Evolutionary conservation across 2,888 invertebrate genomes (phyloP), one percentile per base, ranked within the genome.

Genomic region (Caenorhabditis japonica): DNA sequence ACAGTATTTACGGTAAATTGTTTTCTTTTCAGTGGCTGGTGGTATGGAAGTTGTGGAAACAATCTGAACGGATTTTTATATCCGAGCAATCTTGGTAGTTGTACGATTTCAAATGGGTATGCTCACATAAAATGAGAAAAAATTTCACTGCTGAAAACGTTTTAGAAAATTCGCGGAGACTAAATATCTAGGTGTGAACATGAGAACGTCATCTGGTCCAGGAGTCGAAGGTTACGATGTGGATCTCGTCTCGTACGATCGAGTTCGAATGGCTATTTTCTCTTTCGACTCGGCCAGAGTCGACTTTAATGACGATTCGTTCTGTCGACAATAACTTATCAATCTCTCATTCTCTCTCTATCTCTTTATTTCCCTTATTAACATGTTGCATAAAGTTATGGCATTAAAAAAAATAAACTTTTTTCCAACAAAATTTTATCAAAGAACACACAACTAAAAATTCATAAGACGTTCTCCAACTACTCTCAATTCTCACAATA

Each of bases 11-110:
- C n/a, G n/a, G n/a, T n/a, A n/a, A n/a, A n/a, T n/a, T n/a, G n/a
- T n/a, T 2, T 41, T 1, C 12, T 15, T 66, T 73, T 53, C 39
- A 77, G 76, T 23, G 79, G 79, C 4, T 79, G 79, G 79, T 79
- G 79, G 79, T 79, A 76, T 34, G 79, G 79, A 41, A 66, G 59
- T 46, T 79, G 79, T 30, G 74, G 72, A 15, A 76, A 79, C 34
- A 79, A 79, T 47, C 19, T 79, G 38, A 79, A 79, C 44, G 79
- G 77, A 13, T 34, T 25, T 13, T 68, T 64, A 12, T 39, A 55
- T 17, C 36, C 41, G 4, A 12, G 8, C 0, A 34, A 17, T 3
- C n/a, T 1, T 10, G 19, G 21, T 38, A 52, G 34, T 17, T 43
- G 43, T n/a, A 41, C 52, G 13, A n/a, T 52, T 4, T 8, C 43